Base-by-base conservation (phyloP, 1,140 invertebrate species). In the Drosophila ercepeae region DNA sequence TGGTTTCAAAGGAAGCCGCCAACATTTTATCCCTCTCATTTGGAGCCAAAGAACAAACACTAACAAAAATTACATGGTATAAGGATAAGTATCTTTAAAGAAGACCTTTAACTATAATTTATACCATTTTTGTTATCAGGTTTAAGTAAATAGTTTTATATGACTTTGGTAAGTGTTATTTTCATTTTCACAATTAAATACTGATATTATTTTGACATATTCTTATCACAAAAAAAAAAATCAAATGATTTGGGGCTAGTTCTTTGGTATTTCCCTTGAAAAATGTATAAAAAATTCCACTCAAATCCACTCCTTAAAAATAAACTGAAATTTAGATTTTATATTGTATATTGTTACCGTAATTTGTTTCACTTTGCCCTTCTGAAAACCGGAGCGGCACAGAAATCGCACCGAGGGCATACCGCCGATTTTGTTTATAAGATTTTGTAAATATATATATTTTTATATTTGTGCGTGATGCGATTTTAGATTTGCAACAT, bases 391-490 rank as follows among this genome's bases (percentile, higher is more conserved):
- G 32, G 76, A 73, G 55, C 76, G 81, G 81, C 81, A 83, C 68
- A 83, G 64, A 57, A 88, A 88, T 11, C 83, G 83, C 58, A 59
- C 45, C 36, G 82, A 72, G 41, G 82, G 82, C 82, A 88, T 88
- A 16, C 34, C 49, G 39, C 27, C 14, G 29, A 19, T 54, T 55
- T 46, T 64, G 32, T 59, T 71, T 72, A 39, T 36, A 7, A 7
- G 29, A 25, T 44, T 59, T 42, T 34, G 34, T 50, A 25, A 27
- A 27, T 48, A 19, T 58, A 19, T 58, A 21, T 58, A 42, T 55
- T 50, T 72, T 16, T 73, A 34, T 46, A 9, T 27, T 21, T 21
- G 27, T 67, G 57, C 72, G 55, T 69, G 51, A 55, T 8, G 27
- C 45, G 51, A 71, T 53, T 61, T 61, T 21, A 41, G 21, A 60